These are phyloP conservation scores for Streptopelia turtur DNA, from an alignment of 2,797 vertebrate species.

Conservation along the genomic window DNA sequence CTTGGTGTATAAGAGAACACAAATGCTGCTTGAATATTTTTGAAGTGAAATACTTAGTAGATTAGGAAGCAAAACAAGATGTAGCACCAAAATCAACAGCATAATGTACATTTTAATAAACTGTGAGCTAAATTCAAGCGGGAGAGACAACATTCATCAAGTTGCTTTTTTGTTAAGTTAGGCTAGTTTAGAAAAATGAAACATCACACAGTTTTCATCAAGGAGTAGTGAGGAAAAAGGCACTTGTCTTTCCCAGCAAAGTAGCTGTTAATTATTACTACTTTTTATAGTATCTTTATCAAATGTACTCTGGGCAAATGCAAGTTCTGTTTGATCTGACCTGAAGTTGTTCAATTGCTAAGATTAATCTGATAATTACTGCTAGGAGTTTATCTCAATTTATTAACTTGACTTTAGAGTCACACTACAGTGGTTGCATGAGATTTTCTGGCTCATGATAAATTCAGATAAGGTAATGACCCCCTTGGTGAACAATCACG, in stretches of 20 bases:
- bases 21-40: conserved; percentile 28
- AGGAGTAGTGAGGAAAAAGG: background rate
- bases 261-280: background rate
- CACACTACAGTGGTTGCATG: background rate
- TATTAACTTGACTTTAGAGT: background rate
- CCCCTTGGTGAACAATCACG: background rate
- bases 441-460: background rate
- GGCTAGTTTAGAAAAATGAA: background rate
- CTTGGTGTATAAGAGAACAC: background rate
- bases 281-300: background rate
- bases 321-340: background rate
- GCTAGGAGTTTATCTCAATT: background rate
- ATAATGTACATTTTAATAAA: conserved; percentile 36
- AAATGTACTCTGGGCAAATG: background rate
- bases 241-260: background rate
- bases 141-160: background rate
- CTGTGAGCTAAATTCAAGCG: background rate
- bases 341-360: background rate
- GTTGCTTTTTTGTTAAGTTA: conserved; percentile 12
- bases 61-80: conserved; percentile 3
- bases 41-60: conserved; percentile 15
- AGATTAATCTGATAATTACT: conserved; percentile 7
- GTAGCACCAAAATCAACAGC: conserved; percentile 14
- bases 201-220: background rate
- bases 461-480: background rate